phyloP scores from a whole-genome alignment of 2,113 vertebrate genomes.

The Micromys minutus region DNA sequence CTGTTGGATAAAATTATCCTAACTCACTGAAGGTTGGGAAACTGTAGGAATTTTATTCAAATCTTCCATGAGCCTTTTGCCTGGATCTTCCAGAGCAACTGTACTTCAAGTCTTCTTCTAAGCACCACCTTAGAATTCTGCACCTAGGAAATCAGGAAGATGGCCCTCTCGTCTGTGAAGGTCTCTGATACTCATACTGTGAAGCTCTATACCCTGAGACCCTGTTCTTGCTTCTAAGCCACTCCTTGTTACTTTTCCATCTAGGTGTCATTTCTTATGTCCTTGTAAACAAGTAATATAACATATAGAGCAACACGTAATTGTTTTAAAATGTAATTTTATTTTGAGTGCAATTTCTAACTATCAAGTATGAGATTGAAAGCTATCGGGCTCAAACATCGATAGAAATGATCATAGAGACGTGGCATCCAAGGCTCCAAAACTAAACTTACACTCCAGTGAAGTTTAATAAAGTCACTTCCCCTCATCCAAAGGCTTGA shows the following conservation, averaged over 20 bases:
- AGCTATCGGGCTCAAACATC: neutral
- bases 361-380: neutral
- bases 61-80: neutral
- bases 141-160: neutral
- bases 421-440: neutral
- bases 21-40: neutral
- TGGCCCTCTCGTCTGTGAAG: neutral
- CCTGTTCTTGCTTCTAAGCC: neutral
- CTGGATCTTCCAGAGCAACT: neutral
- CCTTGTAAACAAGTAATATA: neutral
- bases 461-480: neutral
- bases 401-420: neutral
- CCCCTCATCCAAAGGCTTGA: neutral
- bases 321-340: neutral
- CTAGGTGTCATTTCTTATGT: neutral
- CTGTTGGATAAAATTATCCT: neutral
- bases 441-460: neutral
- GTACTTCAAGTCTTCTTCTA: neutral
- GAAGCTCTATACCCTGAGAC: neutral
- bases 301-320: neutral
- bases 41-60: neutral
- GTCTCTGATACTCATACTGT: neutral
- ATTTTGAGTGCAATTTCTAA: neutral
- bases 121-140: neutral
- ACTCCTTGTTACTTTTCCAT: neutral